Evolutionary conservation across 2,888 invertebrate species (phyloP).

Genomic region (Silvanus unidentatus): DNA sequence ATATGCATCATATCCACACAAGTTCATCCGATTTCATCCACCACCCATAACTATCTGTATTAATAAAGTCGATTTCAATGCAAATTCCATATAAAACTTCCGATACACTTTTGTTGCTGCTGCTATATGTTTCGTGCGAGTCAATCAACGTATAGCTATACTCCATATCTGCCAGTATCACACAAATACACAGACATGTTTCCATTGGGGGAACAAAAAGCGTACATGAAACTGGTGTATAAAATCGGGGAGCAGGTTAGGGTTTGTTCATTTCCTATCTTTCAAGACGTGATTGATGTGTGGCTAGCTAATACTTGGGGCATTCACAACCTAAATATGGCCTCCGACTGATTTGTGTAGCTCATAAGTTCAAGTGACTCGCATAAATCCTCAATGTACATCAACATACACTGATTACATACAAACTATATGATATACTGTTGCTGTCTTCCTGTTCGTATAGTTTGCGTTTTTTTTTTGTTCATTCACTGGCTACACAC

Average conservation of each 20-base stretch:
- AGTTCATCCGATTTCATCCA: not conserved
- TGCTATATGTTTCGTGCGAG: conserved; percentile 27
- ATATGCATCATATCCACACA: conserved; percentile 4
- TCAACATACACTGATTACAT: too few species aligned
- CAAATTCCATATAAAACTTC: conserved; percentile 14
- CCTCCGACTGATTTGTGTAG: conserved; percentile 4
- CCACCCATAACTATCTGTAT: conserved; percentile 8
- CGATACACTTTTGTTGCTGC: conserved; percentile 9
- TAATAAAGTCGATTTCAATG: conserved; percentile 12
- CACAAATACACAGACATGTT: conserved; percentile 1
- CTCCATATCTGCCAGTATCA: conserved; percentile 10
- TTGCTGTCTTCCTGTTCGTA: too few species aligned
- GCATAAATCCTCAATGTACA: too few species aligned
- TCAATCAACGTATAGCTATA: conserved; percentile 32
- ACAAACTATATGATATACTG: too few species aligned
- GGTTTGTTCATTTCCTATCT: conserved; percentile 47
- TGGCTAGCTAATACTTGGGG: conserved; percentile 27
- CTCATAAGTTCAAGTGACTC: conserved; percentile 3
- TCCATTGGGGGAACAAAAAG: conserved; percentile 28
- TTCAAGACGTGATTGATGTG: conserved; percentile 46
- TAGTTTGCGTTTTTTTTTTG: too few species aligned
- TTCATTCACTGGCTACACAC: too few species aligned
- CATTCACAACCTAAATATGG: conserved; percentile 4
- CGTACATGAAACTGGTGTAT: conserved; percentile 35
- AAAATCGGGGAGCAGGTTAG: conserved; percentile 40